These are phyloP conservation scores for Serranus cabrilla DNA, from an alignment of 2,797 vertebrate species.

Conservation along the genomic window DNA sequence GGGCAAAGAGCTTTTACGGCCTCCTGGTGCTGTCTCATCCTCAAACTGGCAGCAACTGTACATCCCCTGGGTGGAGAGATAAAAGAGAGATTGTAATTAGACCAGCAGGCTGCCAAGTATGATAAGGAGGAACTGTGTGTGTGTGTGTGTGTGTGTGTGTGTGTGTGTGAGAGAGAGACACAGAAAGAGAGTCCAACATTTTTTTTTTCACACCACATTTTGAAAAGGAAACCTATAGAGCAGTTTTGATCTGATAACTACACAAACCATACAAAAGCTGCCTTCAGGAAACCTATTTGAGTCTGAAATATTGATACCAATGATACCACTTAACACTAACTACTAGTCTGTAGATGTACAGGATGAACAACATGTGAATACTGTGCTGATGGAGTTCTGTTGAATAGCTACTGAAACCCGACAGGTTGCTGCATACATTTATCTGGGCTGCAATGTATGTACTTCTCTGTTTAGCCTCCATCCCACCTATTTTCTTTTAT, in stretches of 20 bases:
- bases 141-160: conserved; percentile 14
- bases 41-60: conserved; percentile 96
- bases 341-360: too few relatives aligned
- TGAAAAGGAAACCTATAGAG: conserved; percentile 12
- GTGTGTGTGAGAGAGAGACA: conserved; percentile 23
- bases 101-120: conserved; percentile 35
- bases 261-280: conserved; percentile 9
- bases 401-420: too few relatives aligned
- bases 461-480: neutral
- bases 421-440: too few relatives aligned
- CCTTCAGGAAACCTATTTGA: neutral
- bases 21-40: conserved; percentile 84
- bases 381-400: too few relatives aligned
- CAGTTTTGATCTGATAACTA: conserved; percentile 25
- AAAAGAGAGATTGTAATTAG: conserved; percentile 61
- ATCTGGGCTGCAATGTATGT: neutral
- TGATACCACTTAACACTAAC: too few relatives aligned
- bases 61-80: conserved; percentile 88
- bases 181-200: neutral
- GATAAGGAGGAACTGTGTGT: conserved; percentile 25
- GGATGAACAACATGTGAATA: too few relatives aligned
- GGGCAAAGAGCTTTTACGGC: conserved; percentile 81
- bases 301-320: too few relatives aligned
- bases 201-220: neutral
- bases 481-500: conserved; percentile 15